Evolutionary conservation across 2,113 vertebrate species (phyloP).

Genomic region (Oreocharis arfaki): DNA sequence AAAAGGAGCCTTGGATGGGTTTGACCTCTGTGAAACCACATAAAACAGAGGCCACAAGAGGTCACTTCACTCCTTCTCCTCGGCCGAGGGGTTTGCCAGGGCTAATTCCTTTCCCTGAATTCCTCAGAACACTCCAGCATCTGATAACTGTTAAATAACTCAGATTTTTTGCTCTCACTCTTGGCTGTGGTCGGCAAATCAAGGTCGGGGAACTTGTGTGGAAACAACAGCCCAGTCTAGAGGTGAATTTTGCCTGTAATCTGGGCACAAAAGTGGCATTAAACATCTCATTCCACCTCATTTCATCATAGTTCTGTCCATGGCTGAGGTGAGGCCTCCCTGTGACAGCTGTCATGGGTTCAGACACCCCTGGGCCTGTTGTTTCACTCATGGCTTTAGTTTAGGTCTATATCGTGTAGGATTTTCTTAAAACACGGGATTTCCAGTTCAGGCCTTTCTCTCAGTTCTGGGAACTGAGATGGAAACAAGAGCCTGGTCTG

Average conservation of each 20-base stretch:
- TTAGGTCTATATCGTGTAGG: too few species aligned
- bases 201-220: not conserved
- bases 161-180: not conserved
- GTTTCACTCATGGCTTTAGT: not conserved
- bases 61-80: not conserved
- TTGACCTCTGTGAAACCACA: not conserved
- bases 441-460: not conserved
- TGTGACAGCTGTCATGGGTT: not conserved
- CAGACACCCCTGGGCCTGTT: not conserved
- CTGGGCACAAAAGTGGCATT: not conserved
- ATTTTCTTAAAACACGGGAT: not conserved
- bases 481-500: not conserved
- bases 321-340: not conserved
- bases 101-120: not conserved
- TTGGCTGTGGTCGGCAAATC: not conserved
- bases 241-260: not conserved
- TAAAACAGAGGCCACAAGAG: not conserved
- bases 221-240: not conserved
- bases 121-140: not conserved
- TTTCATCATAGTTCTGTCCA: not conserved
- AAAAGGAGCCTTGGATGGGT: not conserved
- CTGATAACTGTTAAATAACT: not conserved
- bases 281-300: not conserved
- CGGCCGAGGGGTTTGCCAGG: accelerated
- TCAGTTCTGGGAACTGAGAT: not conserved